Base-by-base conservation (phyloP, 1,140 invertebrate species). In the Drosophila melanica region DNA sequence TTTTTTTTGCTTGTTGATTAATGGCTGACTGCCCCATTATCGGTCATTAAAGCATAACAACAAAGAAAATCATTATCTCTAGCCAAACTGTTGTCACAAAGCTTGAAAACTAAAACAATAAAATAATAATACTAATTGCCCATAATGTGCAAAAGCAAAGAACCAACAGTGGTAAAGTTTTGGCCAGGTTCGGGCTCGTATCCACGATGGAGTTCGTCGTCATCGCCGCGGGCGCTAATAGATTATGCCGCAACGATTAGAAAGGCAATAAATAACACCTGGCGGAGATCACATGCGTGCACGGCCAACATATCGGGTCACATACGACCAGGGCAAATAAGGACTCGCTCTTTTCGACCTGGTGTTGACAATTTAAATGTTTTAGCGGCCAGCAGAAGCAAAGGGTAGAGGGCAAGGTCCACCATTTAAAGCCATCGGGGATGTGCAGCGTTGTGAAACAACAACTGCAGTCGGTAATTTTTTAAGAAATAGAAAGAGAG, bases 241-340 rank as follows among this genome's bases (percentile, higher is more conserved):
- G 86, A 90, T 90, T 90, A 90, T 90, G 85, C 86, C 80, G 86
- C 86, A 90, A 90, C 81, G 86, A 90, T 90, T 90, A 90, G 85
- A 79, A 79, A 90, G 81, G 77, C 85, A 81, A 87, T 90, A 90
- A 90, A 90, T 90, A 81, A 81, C 86, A 90, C 87, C 86, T 90
- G 86, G 48, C 51, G 10, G 33, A 58, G 66, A 80, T 87, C 84
- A 72, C 84, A 87, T 89, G 84, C 84, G 84, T 89, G 84, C 59
- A 51, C 39, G 30, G 41, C 14, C 30, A 66, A 59, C 45, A 45
- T 47, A 47, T 33, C 37, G 45, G 42, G 37, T 63, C 73, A 59
- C 64, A 72, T 67, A 50, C 16, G 23, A 12, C 11, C 11, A 47
- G 18, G 41, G 48, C 35, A 75, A 57, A 70, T 68, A 68, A 81